These are phyloP conservation scores for Brachyalestes nurse DNA, from an alignment of 2,797 vertebrate genomes.

Conservation along the genomic window DNA sequence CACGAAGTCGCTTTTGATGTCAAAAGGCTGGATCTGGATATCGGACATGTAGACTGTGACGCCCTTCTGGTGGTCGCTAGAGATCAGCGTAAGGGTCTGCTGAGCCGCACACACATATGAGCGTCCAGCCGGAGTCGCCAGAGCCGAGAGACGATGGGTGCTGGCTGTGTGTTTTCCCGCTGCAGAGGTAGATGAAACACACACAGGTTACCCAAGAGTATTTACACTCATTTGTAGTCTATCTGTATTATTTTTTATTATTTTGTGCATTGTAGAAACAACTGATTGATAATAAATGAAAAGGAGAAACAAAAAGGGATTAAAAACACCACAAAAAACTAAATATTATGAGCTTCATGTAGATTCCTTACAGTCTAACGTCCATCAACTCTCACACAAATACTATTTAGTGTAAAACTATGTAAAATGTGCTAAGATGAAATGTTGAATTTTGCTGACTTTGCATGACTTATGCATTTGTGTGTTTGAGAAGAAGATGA, in stretches of 20 bases:
- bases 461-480: neutral
- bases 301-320: neutral
- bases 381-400: neutral
- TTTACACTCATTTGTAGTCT: too few relatives aligned
- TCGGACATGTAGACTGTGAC: conserved; percentile 88
- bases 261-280: neutral
- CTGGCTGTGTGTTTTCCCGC: conserved; percentile 91
- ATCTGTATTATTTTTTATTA: neutral
- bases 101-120: conserved; percentile 89
- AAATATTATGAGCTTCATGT: neutral
- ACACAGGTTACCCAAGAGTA: too few relatives aligned
- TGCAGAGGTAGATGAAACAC: conserved; percentile 57
- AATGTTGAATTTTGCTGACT: neutral
- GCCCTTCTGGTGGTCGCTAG: conserved; percentile 92
- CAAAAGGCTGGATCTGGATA: conserved; percentile 93
- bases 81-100: conserved; percentile 90
- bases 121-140: conserved; percentile 89
- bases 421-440: neutral
- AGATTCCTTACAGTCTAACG: neutral
- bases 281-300: neutral
- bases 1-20: conserved; percentile 92
- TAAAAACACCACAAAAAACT: too few relatives aligned
- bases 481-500: neutral
- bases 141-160: conserved; percentile 86
- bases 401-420: neutral